A percentile compares a stretch with the other conserved stretches of the same genome.
phyloP scores from a whole-genome alignment of 2,113 vertebrate genomes.

The Psettodes erumei region DNA sequence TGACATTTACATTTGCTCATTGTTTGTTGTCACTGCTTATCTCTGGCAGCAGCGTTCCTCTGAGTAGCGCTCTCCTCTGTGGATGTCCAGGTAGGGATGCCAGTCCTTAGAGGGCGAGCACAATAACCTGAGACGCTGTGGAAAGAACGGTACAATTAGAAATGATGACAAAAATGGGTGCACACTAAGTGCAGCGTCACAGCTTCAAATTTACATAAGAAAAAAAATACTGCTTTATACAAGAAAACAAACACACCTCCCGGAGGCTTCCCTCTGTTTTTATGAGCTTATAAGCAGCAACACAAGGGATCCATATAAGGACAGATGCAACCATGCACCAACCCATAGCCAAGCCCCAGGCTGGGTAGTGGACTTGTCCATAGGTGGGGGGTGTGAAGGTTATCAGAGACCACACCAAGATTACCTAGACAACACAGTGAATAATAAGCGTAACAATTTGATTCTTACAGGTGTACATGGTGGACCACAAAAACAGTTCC shows the following conservation, averaged over 20 bases:
- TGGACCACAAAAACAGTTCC: too few species aligned
- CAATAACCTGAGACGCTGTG: conserved; percentile 84
- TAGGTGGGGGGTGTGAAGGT: conserved; percentile 84
- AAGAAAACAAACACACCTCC: conserved; percentile 78
- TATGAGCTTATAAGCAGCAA: conserved; percentile 82
- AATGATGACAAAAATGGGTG: background rate
- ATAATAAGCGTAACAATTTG: background rate
- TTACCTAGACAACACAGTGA: conserved; percentile 78
- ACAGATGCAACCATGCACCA: conserved; percentile 91
- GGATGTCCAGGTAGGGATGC: conserved; percentile 88
- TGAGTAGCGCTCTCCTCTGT: conserved; percentile 88
- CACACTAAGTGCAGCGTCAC: background rate
- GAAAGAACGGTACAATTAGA: background rate
- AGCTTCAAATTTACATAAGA: background rate
- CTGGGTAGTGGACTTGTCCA: conserved; percentile 82
- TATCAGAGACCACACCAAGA: conserved; percentile 90
- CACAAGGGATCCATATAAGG: conserved; percentile 89
- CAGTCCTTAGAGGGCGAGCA: conserved; percentile 87
- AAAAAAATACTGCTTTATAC: background rate
- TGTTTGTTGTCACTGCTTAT: background rate
- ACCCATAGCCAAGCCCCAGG: conserved; percentile 87
- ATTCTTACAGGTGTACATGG: too few species aligned
- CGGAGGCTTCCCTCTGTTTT: conserved; percentile 83
- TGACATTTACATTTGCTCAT: conserved; percentile 57
- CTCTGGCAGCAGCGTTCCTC: conserved; percentile 31